Base-by-base conservation (phyloP, 2,797 vertebrate genomes). In the Carduelis carduelis region DNA sequence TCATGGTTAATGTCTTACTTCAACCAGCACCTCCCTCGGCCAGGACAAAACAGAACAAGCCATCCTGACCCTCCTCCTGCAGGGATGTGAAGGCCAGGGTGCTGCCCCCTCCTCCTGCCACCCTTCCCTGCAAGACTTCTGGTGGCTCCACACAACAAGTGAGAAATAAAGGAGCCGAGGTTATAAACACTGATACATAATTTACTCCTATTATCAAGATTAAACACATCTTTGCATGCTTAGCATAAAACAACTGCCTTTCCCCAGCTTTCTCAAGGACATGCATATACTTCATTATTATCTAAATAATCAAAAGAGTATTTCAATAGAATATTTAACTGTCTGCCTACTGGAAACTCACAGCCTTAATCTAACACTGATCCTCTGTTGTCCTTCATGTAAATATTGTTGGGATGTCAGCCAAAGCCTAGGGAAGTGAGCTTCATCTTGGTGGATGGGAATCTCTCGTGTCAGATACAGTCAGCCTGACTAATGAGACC, bases 401-500 rank as follows among this genome's bases (percentile, higher is more conserved):
- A 97, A 98, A 97, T 97, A 97, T 97, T 93, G 91, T 93, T 95
- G 97, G 98, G 98, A 98, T 59, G 95, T 97, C 94, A 98, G 98
- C 98, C 98, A 99, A 97, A 96, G 94, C 95, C 94, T 96, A 96
- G 93, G 97, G 94, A 98, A 97, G 97, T 90, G 92, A 97, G 94
- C 92, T 97, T 98, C 97, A 96, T 97, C 94, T 96, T 96, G 85
- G 96, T 97, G 97, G 97, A 98, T 90, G 98, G 97, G 97, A 98
- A 98, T 98, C 98, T 98, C 98, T 97, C 94, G 97, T 98, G 98
- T 99, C 98, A 98, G 98, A 99, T 98, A 98, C 97, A 98, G 98
- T 98, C 98, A 98, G 98, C 98, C 98, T 98, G 98, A 99, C 98
- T 98, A 99, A 99, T 98, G 98, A 98, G 98, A 98, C 98, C 98